phyloP scores from a whole-genome alignment of 2,797 vertebrate species.

The Poeciliopsis paucimaculata region DNA sequence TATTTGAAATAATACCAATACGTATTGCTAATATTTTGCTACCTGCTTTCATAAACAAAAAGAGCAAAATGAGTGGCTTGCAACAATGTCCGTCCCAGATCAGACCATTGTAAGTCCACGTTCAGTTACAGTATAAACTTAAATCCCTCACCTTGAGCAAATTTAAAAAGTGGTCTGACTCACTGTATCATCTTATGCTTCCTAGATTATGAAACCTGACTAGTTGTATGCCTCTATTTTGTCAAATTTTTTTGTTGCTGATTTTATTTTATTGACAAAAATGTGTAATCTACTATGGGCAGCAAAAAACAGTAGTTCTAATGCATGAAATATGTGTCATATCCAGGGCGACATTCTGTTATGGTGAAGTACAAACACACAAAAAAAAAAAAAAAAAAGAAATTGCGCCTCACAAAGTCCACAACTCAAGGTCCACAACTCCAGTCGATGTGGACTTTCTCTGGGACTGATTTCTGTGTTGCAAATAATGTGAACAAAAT shows the following conservation, averaged over 20 bases:
- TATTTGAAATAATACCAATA: background rate
- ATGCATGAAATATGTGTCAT: background rate
- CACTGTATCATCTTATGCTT: background rate
- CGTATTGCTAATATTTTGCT: background rate
- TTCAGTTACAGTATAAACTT: background rate
- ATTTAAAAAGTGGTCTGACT: background rate
- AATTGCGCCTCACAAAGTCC: background rate
- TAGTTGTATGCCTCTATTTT: background rate
- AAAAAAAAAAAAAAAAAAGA: background rate
- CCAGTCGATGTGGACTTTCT: background rate
- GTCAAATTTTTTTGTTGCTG: background rate
- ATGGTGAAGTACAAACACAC: background rate
- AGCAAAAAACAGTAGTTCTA: background rate
- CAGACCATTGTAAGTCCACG: background rate
- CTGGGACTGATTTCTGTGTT: background rate
- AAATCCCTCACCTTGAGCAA: background rate
- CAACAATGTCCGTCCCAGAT: background rate
- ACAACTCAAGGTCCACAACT: no score
- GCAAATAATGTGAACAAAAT: background rate
- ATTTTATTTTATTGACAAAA: background rate
- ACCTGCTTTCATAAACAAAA: background rate
- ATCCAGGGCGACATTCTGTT: background rate
- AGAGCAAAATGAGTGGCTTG: background rate
- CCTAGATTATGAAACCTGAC: background rate
- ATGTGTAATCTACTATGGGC: background rate